Percentiles rank a stretch among this genome's conserved stretches.
phyloP scores from a whole-genome alignment of 2,888 invertebrate species.

The Junonia oenone region DNA sequence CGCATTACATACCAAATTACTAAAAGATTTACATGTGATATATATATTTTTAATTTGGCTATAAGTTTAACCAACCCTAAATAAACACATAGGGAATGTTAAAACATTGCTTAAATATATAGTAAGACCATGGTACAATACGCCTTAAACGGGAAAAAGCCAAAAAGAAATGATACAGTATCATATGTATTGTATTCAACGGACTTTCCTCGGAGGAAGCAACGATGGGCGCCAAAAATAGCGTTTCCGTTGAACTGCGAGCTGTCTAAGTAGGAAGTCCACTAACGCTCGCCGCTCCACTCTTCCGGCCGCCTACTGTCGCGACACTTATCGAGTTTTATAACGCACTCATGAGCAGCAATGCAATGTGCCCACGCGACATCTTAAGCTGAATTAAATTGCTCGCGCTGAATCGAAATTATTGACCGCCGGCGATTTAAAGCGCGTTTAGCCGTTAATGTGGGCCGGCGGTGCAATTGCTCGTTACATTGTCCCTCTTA shows the following conservation, averaged over 20 bases:
- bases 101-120: neutral
- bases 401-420: conserved; percentile 53
- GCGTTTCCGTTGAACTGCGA: conserved; percentile 67
- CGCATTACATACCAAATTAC: neutral
- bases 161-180: neutral
- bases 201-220: conserved; percentile 75
- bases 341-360: conserved; percentile 70
- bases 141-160: neutral
- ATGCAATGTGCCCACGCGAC: conserved; percentile 60
- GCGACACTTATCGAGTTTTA: conserved; percentile 73
- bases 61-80: no score
- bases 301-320: conserved; percentile 77
- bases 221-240: conserved; percentile 75
- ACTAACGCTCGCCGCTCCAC: conserved; percentile 58
- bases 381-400: conserved; percentile 74
- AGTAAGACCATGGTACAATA: neutral
- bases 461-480: conserved; percentile 21
- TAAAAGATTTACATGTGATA: neutral
- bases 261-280: conserved; percentile 75
- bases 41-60: no score
- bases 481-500: conserved; percentile 19
- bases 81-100: neutral
- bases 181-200: conserved; percentile 37
- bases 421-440: conserved; percentile 49
- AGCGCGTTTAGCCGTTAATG: conserved; percentile 24